Evolutionary conservation across 2,797 vertebrate genomes (phyloP).

Genomic region (Pseudomugil gertrudae): DNA sequence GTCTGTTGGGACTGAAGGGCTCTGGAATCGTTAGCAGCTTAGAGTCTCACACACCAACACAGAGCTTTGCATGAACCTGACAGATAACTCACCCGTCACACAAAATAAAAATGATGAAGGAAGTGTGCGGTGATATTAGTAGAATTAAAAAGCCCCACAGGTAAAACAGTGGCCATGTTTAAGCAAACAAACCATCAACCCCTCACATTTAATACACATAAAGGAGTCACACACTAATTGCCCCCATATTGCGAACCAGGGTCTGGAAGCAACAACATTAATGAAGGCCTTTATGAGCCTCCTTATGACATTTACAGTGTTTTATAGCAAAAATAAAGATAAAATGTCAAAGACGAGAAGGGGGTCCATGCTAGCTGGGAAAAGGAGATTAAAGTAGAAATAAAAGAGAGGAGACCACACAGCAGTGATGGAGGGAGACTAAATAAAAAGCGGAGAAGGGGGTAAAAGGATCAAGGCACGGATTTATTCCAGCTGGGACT

Average conservation of each 20-base stretch:
- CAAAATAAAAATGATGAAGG: slow-evolving; percentile 1
- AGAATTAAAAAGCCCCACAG: slow-evolving; percentile 1
- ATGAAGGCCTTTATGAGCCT: slow-evolving; percentile 53
- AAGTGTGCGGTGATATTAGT: not conserved
- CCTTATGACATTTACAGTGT: slow-evolving; percentile 70
- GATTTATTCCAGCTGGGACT: slow-evolving; percentile 18
- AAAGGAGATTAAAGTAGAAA: slow-evolving; percentile 45
- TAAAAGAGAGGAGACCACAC: slow-evolving; percentile 42
- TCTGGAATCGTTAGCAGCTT: slow-evolving; percentile 21
- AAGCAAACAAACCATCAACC: slow-evolving; percentile 39
- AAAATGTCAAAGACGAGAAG: slow-evolving; percentile 69
- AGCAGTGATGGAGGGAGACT: slow-evolving; percentile 30
- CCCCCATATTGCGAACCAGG: slow-evolving; percentile 60
- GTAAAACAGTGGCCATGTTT: slow-evolving; percentile 33
- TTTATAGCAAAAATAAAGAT: slow-evolving; percentile 50
- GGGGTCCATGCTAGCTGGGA: slow-evolving; percentile 53
- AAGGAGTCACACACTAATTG: slow-evolving; percentile 63
- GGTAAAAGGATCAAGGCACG: slow-evolving; percentile 22
- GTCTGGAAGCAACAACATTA: slow-evolving; percentile 59
- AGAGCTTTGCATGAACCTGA: slow-evolving; percentile 33
- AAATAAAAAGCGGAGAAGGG: slow-evolving; percentile 7
- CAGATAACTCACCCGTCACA: slow-evolving; percentile 27
- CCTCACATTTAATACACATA: slow-evolving; percentile 38
- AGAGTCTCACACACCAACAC: not conserved
- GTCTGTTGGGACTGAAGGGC: slow-evolving; percentile 17